Conservation (phyloP, 2,797 vertebrate species). For the Coracias cyanogaster region DNA sequence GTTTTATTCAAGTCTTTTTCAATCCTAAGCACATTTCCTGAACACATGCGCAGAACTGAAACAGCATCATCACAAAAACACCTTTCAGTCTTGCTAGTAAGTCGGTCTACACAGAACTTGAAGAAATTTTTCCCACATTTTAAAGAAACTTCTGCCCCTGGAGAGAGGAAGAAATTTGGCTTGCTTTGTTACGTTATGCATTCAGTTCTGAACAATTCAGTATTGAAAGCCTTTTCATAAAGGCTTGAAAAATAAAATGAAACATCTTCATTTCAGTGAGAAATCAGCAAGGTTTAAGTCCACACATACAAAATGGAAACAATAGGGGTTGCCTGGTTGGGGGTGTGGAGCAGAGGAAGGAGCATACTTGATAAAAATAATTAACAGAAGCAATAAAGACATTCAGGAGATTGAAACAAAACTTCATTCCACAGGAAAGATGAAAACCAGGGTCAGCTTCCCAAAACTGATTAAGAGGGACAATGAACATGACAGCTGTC, state of each 20-base stretch:
- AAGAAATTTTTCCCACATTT: not conserved
- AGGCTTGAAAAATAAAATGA: not conserved
- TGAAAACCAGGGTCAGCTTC: not conserved
- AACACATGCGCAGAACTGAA: not conserved
- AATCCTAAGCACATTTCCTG: not conserved
- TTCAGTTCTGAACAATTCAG: not conserved
- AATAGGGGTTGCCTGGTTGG: not conserved
- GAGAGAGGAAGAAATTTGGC: not conserved
- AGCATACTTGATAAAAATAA: not conserved
- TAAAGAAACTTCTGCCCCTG: not conserved
- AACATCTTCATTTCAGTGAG: not conserved
- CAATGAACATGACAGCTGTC: not conserved
- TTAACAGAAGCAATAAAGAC: not conserved
- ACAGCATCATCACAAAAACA: not conserved
- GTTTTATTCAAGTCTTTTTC: not conserved
- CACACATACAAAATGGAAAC: not conserved
- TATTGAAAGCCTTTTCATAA: not conserved
- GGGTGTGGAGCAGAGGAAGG: not conserved
- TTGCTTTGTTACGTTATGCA: not conserved
- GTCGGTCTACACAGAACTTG: not conserved
- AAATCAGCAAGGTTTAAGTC: not conserved
- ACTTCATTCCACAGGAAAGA: not conserved
- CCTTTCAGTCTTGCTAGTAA: not conserved
- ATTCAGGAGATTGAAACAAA: not conserved
- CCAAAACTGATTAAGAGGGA: not conserved